Percentiles rank a stretch among this genome's conserved stretches.
phyloP scores from a whole-genome alignment of 1,140 invertebrate genomes.

The Halictus rubicundus region DNA sequence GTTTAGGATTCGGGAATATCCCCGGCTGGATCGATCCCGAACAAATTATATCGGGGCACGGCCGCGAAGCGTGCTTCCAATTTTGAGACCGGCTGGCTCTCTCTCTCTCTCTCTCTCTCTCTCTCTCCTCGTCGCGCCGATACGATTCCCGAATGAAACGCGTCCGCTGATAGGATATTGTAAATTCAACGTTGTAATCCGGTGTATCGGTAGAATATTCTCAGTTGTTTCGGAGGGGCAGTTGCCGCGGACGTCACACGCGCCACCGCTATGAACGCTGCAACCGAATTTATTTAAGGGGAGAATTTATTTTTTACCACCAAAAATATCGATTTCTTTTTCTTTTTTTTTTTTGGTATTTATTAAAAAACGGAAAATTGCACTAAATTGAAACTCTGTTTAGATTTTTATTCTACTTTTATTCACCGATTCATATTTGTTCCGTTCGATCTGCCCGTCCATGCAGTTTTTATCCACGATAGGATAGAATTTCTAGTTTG shows the following conservation, averaged over 20 bases:
- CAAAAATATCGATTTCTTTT: no score
- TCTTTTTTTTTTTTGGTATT: no score
- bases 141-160: background rate
- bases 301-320: no score
- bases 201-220: background rate
- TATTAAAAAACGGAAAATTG: no score
- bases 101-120: no score
- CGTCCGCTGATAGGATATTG: conserved; percentile 19
- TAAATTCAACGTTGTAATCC: conserved; percentile 26
- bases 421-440: no score
- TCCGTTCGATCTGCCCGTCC: no score
- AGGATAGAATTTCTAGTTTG: no score
- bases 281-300: background rate
- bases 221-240: background rate
- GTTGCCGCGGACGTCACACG: background rate
- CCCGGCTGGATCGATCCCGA: conserved; percentile 18
- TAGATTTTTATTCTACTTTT: no score
- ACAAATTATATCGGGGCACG: conserved; percentile 36
- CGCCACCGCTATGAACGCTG: background rate
- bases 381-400: no score
- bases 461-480: no score
- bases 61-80: conserved; percentile 5
- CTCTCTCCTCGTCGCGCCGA: background rate
- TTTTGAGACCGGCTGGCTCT: conserved; percentile 2
- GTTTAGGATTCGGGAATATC: conserved; percentile 50